These are phyloP conservation scores for Lethrus apterus DNA, from an alignment of 1,140 invertebrate species.

Conservation along the genomic window DNA sequence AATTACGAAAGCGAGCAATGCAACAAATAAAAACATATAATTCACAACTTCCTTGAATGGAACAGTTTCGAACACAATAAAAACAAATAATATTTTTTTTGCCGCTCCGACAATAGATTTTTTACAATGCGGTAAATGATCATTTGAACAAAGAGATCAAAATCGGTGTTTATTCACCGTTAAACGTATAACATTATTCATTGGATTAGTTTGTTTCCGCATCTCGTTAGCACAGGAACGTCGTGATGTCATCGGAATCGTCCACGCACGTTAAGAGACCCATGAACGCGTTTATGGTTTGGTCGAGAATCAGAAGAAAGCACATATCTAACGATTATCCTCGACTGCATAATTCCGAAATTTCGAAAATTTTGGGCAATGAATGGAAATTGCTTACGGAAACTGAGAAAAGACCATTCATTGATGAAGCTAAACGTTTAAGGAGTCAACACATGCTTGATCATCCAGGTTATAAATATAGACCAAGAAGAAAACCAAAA, in stretches of 20 bases:
- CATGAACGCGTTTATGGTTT: constrained; percentile 68
- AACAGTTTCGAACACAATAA: constrained; percentile 11
- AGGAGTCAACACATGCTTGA: constrained; percentile 68
- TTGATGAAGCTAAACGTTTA: constrained; percentile 71
- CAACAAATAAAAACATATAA: constrained; percentile 1
- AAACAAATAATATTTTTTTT: constrained; percentile 10
- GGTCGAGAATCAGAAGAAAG: constrained; percentile 58
- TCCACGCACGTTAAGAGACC: constrained; percentile 52
- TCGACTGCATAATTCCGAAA: constrained; percentile 72
- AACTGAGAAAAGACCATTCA: constrained; percentile 67
- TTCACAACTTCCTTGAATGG: constrained; percentile 6
- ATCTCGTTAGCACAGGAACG: neutral
- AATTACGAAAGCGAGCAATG: too few species aligned
- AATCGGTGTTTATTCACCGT: constrained; percentile 36
- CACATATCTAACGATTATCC: constrained; percentile 76
- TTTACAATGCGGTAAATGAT: constrained; percentile 32
- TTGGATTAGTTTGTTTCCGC: constrained; percentile 7
- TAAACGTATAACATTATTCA: constrained; percentile 22
- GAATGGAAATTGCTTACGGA: constrained; percentile 65
- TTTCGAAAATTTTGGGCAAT: constrained; percentile 60
- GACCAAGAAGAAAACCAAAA: constrained; percentile 61
- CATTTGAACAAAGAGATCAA: constrained; percentile 34
- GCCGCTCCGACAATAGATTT: constrained; percentile 24
- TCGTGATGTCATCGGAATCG: neutral
- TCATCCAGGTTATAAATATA: constrained; percentile 66